phyloP scores from a whole-genome alignment of 2,113 vertebrate species.

The Triplophysa tibetana region DNA sequence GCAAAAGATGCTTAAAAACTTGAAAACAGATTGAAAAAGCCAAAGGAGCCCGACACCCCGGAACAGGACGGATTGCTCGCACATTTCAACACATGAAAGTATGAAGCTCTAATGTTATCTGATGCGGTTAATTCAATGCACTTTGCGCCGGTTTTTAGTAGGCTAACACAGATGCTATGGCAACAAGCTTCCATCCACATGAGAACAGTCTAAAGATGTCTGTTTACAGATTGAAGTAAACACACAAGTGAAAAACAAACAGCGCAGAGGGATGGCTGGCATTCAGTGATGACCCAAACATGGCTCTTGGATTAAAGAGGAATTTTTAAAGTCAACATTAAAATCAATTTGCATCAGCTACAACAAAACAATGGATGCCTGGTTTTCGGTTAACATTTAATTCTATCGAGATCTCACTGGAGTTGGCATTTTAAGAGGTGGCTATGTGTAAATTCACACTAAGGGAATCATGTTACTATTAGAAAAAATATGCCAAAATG shows the following conservation, averaged over 20 bases:
- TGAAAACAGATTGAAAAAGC: neutral
- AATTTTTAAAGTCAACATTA: neutral
- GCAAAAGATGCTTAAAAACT: neutral
- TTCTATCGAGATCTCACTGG: too few species aligned
- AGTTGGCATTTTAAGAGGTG: too few species aligned
- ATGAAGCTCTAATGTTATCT: constrained; percentile 14
- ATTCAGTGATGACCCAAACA: too few species aligned
- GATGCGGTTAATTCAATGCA: constrained; percentile 22
- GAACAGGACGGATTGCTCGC: neutral
- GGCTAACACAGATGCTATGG: constrained; percentile 55
- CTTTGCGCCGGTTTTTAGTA: constrained; percentile 7
- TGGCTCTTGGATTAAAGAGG: neutral
- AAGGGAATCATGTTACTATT: too few species aligned
- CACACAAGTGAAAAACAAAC: neutral
- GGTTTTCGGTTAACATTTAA: too few species aligned
- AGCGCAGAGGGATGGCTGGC: neutral
- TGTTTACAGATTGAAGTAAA: constrained; percentile 35
- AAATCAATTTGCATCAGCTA: neutral
- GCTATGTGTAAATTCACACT: too few species aligned
- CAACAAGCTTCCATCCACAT: constrained; percentile 46
- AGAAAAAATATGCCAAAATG: too few species aligned
- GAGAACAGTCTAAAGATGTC: constrained; percentile 41
- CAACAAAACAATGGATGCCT: too few species aligned
- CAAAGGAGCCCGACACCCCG: constrained; percentile 8
- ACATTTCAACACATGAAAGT: neutral